Evolutionary conservation across 2,888 invertebrate genomes (phyloP), one percentile per base, ranked within the genome.

Genomic region (Neoascia interrupta): DNA sequence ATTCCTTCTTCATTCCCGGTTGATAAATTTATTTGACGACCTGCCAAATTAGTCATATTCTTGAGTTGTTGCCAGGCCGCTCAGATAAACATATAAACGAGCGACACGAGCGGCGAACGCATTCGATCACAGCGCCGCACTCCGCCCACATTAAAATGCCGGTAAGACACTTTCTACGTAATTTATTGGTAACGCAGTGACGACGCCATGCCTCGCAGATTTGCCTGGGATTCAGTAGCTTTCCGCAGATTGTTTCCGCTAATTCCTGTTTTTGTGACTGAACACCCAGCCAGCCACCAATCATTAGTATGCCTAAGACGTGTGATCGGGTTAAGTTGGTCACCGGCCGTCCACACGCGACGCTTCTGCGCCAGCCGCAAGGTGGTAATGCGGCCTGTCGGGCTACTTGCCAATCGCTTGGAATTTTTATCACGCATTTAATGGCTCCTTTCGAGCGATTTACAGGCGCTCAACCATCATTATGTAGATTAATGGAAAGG

Each of bases 401-500:
- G n/a, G n/a, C 41, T 49, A 19, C 1, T 47, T 41, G 54, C 23
- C 15, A 51, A 26, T 54, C 18, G 41, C 31, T 54, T 60, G 37
- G 45, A 31, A 68, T 49, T 47, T 68, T 37, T 11, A 19, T 58
- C 68, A 58, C 68, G 56, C n/a, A 26, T n/a, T 21, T 21, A n/a
- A 26, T 36, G 66, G 15, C 21, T 51, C 31, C 31, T 16, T 51
- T 39, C 26, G 45, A 37, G 6, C 45, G 37, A 21, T 47, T 54
- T 28, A 56, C 54, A 47, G 66, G 28, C 43, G 45, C 19, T 54
- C 36, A 26, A 15, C 36, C 18, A 39, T 34, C 21, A 23, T 21
- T 56, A 68, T 56, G 68, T 21, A 41, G 68, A 68, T 68, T 49
- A 56, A 39, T 68, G 47, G 68, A 68, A 68, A 68, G 19, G 36